Conservation (phyloP, 2,113 vertebrate genomes). For the Trematomus loennbergii region DNA sequence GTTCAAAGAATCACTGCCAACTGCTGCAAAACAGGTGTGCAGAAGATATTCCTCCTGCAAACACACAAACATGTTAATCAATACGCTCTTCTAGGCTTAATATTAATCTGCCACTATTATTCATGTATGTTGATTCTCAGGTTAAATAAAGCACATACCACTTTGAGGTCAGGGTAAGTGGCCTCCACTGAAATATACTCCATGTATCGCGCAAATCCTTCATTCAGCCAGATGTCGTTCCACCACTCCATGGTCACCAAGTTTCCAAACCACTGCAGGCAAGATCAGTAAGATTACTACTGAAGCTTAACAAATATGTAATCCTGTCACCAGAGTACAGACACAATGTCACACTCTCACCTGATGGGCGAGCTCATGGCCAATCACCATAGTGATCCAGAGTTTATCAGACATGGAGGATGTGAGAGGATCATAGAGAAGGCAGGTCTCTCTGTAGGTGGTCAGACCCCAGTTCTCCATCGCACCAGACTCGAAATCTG, state of each 20-base stretch:
- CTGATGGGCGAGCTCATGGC: slow-evolving; percentile 84
- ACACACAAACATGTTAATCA: slow-evolving; percentile 22
- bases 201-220: slow-evolving; percentile 85
- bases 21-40: slow-evolving; percentile 81
- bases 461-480: slow-evolving; percentile 88
- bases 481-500: slow-evolving; percentile 81
- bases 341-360: slow-evolving; percentile 46
- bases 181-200: slow-evolving; percentile 81
- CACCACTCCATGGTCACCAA: slow-evolving; percentile 85
- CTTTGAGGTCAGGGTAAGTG: slow-evolving; percentile 78
- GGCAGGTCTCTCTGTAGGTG: slow-evolving; percentile 82
- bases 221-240: slow-evolving; percentile 84
- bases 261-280: slow-evolving; percentile 83
- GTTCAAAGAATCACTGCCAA: slow-evolving; percentile 83
- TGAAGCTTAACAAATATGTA: background rate
- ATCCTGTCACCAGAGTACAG: background rate
- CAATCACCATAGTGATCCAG: slow-evolving; percentile 84
- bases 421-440: slow-evolving; percentile 79
- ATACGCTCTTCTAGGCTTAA: background rate
- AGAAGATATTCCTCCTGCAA: slow-evolving; percentile 83
- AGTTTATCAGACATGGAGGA: slow-evolving; percentile 79
- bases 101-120: background rate
- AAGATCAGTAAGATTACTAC: background rate
- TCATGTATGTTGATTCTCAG: background rate
- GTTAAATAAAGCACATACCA: slow-evolving; percentile 62